Evolutionary conservation across 2,113 vertebrate genomes (phyloP).

Genomic region (Hoplias malabaricus): DNA sequence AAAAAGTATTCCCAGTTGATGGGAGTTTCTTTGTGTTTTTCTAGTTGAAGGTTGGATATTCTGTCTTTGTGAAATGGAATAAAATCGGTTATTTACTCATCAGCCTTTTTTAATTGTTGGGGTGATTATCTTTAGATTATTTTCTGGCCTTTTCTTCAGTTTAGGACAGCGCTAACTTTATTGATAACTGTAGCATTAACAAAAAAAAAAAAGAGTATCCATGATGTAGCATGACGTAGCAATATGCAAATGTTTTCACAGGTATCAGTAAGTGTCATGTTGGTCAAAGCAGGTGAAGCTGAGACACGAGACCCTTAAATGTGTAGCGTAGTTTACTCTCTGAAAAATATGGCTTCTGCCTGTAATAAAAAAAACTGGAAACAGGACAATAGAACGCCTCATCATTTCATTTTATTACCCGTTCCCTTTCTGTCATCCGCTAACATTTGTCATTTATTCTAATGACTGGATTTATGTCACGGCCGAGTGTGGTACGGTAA

Average conservation of each 20-base stretch:
- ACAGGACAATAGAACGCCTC: not conserved
- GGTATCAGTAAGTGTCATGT: slow-evolving; percentile 32
- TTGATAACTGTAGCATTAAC: slow-evolving; percentile 16
- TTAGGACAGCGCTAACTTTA: not conserved
- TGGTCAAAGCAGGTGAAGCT: slow-evolving; percentile 22
- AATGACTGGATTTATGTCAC: not conserved
- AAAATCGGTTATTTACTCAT: too few relatives aligned
- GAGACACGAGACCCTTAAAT: not conserved
- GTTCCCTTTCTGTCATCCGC: not conserved
- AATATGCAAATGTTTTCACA: slow-evolving; percentile 15
- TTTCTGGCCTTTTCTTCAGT: not conserved
- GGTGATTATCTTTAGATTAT: too few relatives aligned
- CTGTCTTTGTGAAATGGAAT: too few relatives aligned
- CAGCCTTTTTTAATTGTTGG: too few relatives aligned
- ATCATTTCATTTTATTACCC: not conserved
- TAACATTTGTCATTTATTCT: not conserved
- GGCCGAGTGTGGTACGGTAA: not conserved
- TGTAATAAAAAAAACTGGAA: not conserved
- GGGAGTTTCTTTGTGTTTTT: too few relatives aligned
- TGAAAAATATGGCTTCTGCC: not conserved
- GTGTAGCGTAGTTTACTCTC: not conserved
- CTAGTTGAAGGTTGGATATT: too few relatives aligned
- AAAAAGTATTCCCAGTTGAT: too few relatives aligned
- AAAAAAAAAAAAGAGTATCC: slow-evolving; percentile 1
- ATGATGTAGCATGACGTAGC: slow-evolving; percentile 23